These are phyloP conservation scores for Podargus strigoides DNA, from an alignment of 2,797 vertebrate species.

Conservation along the genomic window DNA sequence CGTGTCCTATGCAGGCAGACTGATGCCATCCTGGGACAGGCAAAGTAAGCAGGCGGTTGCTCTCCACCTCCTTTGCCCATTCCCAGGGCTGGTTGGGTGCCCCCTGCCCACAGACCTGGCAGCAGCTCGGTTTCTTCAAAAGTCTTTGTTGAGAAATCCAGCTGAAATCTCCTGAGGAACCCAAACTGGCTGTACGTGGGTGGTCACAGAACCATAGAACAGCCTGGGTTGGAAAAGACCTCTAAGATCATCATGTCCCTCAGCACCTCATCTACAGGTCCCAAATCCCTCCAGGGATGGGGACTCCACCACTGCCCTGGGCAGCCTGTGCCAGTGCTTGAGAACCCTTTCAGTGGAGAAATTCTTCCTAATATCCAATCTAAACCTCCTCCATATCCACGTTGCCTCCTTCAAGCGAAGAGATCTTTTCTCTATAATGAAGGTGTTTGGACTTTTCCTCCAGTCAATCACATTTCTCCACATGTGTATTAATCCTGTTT, in stretches of 20 bases:
- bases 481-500: accelerated
- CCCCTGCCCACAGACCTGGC: accelerated
- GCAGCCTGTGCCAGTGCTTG: too few species aligned
- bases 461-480: background rate
- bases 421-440: accelerated
- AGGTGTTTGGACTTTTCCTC: background rate
- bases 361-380: too few species aligned
- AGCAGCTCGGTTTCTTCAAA: background rate
- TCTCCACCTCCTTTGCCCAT: background rate
- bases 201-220: too few species aligned
- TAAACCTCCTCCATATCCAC: background rate
- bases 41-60: accelerated
- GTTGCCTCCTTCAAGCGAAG: background rate
- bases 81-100: background rate
- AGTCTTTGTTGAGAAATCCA: background rate
- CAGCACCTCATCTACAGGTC: too few species aligned
- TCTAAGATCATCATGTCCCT: too few species aligned
- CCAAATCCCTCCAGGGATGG: too few species aligned
- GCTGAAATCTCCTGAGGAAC: background rate
- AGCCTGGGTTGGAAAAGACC: too few species aligned
- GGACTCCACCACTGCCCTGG: too few species aligned
- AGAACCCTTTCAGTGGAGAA: too few species aligned
- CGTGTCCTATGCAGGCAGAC: background rate
- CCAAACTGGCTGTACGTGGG: accelerated
- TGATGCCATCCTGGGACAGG: accelerated